phyloP scores from a whole-genome alignment of 2,113 vertebrate species.

The Erythrocercus mccallii region DNA sequence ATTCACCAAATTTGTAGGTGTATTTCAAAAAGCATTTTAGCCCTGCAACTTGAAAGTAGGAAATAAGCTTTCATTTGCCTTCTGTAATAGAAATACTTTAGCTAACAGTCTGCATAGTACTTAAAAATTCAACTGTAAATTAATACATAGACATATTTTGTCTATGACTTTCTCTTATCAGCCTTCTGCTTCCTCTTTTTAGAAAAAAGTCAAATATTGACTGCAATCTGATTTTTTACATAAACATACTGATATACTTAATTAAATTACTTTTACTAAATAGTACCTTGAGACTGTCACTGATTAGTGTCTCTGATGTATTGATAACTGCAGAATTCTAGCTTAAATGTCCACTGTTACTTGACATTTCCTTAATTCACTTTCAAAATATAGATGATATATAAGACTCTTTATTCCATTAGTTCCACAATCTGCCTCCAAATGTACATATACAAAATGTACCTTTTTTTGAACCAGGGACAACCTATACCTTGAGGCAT shows the following conservation, averaged over 20 bases:
- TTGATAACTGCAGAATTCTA: background rate
- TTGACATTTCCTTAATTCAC: background rate
- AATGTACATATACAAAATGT: background rate
- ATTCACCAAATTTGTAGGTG: background rate
- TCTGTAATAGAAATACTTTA: background rate
- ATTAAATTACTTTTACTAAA: conserved; percentile 21
- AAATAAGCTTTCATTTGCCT: conserved; percentile 12
- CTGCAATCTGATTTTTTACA: background rate
- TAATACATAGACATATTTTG: background rate
- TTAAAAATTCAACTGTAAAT: conserved; percentile 21
- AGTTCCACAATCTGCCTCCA: background rate
- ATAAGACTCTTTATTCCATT: background rate
- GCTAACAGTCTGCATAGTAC: background rate
- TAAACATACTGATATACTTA: background rate
- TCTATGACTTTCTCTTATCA: background rate
- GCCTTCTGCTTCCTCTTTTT: background rate
- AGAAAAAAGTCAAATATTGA: background rate
- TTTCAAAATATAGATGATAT: background rate
- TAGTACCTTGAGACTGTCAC: background rate
- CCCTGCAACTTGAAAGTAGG: conserved; percentile 14
- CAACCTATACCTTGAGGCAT: background rate
- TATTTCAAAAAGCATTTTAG: conserved; percentile 15
- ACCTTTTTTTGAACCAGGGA: background rate
- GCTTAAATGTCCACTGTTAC: background rate
- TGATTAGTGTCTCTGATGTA: background rate